Base-by-base conservation (phyloP, 2,888 invertebrate genomes). In the Coenonympha glycerion region DNA sequence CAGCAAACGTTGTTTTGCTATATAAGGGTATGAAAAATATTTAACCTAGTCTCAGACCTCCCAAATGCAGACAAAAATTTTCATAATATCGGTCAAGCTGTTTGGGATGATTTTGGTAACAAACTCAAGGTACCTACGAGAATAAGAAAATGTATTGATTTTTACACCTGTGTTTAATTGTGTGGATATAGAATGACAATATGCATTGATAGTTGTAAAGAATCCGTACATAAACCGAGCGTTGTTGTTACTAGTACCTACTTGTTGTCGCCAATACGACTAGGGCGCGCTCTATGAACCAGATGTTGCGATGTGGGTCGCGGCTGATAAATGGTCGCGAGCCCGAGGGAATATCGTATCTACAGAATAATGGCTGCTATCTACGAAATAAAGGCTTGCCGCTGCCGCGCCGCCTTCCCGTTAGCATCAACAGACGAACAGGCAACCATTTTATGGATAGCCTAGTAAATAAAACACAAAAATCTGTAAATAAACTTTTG, bases 301-400 rank as follows among this genome's bases (percentile, higher is more conserved):
- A 65, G 72, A 76, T 77, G 76, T 79, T 82, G 77, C 78, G 75
- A 79, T 78, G 74, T 77, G 80, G 82, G 79, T 77, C 79, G 76
- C 60, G 58, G 55, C 75, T 83, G 83, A 84, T 81, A 82, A 82
- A 84, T 81, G 77, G 71, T 64, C 66, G 66, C 66, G 63, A 63
- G 64, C 73, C 74, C 62, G 69, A 73, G 76, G 77, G 74, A 75
- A 73, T 71, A 70, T 63, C 63, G 65, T 68, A 70, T 69, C 66
- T 62, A 60, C 59, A 61, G 64, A 73, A 70, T 73, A 54, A 56
- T 52, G 56, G 49, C 49, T 55, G 26, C 50, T 53, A 50, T 56
- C 48, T 56, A 44, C 49, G 18, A 57, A 56, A 57, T 57, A 57
- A 57, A 53, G 45, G 49, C 49, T 52, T 31, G 47, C 45, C 44